Evolutionary conservation across 2,113 vertebrate genomes (phyloP).

Genomic region (Hippocampus abdominalis): DNA sequence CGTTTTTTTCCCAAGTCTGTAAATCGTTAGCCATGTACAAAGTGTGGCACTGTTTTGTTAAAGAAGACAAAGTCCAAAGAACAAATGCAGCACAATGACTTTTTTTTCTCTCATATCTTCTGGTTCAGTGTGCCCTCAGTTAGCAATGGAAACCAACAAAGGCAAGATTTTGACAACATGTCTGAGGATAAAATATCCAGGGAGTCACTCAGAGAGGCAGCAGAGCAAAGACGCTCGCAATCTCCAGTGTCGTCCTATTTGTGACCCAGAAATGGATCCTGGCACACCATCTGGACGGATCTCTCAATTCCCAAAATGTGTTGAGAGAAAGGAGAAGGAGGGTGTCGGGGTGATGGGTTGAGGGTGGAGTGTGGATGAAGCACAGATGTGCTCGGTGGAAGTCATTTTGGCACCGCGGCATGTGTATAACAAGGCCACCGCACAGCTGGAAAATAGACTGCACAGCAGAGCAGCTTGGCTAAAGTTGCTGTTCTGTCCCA

Average conservation of each 20-base stretch:
- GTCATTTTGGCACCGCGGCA: slow-evolving; percentile 2
- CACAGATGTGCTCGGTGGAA: slow-evolving; percentile 3
- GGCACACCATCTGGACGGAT: slow-evolving; percentile 8
- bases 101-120: not conserved
- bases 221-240: not conserved
- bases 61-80: not conserved
- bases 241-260: slow-evolving; percentile 2
- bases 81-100: not conserved
- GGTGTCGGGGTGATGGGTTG: not conserved
- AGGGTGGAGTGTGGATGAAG: not conserved
- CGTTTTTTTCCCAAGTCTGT: too few species aligned
- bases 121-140: not conserved
- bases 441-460: slow-evolving; percentile 3
- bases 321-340: slow-evolving; percentile 1
- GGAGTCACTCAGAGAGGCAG: not conserved
- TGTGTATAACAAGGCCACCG: not conserved
- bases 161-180: not conserved
- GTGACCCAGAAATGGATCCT: slow-evolving; percentile 6
- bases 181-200: not conserved
- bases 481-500: not conserved
- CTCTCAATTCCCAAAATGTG: slow-evolving; percentile 9
- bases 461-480: not conserved
- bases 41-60: not conserved
- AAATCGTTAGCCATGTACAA: not conserved
- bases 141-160: not conserved